Conservation (phyloP, 2,113 vertebrate genomes). For the Eurypyga helias region DNA sequence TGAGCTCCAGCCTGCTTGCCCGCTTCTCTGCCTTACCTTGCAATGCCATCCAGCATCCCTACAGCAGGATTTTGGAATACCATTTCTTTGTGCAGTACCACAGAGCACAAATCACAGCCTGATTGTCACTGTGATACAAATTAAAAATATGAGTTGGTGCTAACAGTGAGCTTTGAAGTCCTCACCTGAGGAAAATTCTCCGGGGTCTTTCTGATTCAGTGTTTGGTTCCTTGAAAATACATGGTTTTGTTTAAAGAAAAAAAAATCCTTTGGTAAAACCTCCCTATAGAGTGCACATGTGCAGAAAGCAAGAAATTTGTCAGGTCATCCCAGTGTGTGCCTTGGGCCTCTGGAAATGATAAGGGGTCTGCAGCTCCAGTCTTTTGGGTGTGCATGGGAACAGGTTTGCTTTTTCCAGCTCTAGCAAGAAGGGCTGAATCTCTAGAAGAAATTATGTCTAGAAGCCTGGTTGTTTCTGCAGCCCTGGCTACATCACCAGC, state of each 20-base stretch:
- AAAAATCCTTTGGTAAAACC: background rate
- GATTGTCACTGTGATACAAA: background rate
- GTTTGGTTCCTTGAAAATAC: background rate
- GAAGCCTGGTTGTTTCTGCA: background rate
- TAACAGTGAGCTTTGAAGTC: background rate
- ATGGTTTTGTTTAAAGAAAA: background rate
- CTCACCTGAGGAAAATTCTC: background rate
- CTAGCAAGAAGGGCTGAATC: background rate
- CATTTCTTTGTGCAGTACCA: background rate
- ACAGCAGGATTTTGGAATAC: background rate
- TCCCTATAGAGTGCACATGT: rapidly evolving
- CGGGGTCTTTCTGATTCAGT: background rate
- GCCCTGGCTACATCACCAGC: background rate
- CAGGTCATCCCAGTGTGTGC: background rate
- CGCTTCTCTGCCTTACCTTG: background rate
- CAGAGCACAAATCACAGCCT: background rate
- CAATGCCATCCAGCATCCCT: background rate
- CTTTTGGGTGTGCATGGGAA: background rate
- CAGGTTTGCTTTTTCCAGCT: background rate
- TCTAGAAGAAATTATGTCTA: background rate
- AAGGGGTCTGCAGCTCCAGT: background rate
- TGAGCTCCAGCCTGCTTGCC: background rate
- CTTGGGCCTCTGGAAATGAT: background rate
- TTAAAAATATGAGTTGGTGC: background rate
- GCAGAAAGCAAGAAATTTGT: background rate